Conservation (phyloP, 2,113 vertebrate genomes). For the Nycticorax nycticorax region DNA sequence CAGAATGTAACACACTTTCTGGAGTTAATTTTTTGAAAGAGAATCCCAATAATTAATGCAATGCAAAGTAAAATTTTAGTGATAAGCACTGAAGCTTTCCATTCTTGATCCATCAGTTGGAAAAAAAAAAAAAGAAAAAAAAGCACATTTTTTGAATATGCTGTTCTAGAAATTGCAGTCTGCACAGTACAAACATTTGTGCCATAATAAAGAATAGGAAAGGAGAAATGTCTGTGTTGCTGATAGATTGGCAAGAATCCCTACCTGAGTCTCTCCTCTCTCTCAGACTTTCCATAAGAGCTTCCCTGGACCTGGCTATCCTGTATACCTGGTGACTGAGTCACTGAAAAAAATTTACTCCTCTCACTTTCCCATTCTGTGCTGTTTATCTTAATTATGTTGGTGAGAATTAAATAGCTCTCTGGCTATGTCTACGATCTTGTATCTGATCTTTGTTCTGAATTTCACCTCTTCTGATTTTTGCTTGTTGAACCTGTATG, state of each 20-base stretch:
- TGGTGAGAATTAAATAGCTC: background rate
- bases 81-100: background rate
- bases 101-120: background rate
- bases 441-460: background rate
- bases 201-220: background rate
- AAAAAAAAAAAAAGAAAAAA: background rate
- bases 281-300: background rate
- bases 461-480: background rate
- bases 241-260: background rate
- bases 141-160: background rate
- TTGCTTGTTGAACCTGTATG: background rate
- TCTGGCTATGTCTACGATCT: background rate
- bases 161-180: background rate
- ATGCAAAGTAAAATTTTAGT: conserved; percentile 4
- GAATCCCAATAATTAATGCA: background rate
- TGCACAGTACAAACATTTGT: background rate
- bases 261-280: rapidly evolving
- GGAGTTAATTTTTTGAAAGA: background rate
- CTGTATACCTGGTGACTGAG: background rate
- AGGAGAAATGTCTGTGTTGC: rapidly evolving
- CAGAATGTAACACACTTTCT: background rate
- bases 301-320: background rate
- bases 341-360: background rate
- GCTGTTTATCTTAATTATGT: background rate
- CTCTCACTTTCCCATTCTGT: background rate